A percentile compares a stretch with the other conserved stretches of the same genome.
Evolutionary conservation across 1,140 invertebrate genomes (phyloP).

Genomic region (Nebria ingens): DNA sequence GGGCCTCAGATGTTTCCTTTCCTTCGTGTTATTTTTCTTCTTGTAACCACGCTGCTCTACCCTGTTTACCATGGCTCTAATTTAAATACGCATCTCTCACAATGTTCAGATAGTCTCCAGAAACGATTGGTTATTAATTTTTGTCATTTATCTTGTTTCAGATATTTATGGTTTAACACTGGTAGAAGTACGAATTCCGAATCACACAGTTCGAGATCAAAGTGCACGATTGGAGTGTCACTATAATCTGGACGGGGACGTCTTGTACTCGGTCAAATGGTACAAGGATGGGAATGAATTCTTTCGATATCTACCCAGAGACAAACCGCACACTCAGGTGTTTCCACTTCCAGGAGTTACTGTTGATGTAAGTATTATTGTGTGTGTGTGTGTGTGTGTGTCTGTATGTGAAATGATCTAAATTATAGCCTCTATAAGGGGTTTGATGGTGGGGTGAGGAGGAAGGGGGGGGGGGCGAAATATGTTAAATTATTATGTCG

Average conservation of each 20-base stretch:
- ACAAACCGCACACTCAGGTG: constrained; percentile 58
- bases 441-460: too few relatives aligned
- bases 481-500: too few relatives aligned
- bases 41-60: too few relatives aligned
- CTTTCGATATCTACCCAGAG: constrained; percentile 67
- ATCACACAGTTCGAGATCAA: constrained; percentile 55
- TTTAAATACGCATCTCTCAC: too few relatives aligned
- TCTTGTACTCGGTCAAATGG: constrained; percentile 78
- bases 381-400: neutral
- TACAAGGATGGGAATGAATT: constrained; percentile 82
- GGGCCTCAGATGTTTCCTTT: too few relatives aligned
- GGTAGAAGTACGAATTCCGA: constrained; percentile 54
- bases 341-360: constrained; percentile 65
- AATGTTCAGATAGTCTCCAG: too few relatives aligned
- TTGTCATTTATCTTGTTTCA: neutral
- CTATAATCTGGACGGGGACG: constrained; percentile 67
- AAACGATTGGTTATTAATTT: too few relatives aligned
- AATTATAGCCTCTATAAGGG: too few relatives aligned
- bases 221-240: constrained; percentile 62
- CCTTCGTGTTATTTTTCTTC: too few relatives aligned
- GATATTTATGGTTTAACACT: constrained; percentile 37
- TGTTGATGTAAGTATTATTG: constrained; percentile 60
- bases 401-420: too few relatives aligned
- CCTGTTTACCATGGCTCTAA: too few relatives aligned
- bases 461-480: too few relatives aligned